Evolutionary conservation across 2,113 vertebrate species (phyloP).

Genomic region (Sminthopsis crassicaudata): DNA sequence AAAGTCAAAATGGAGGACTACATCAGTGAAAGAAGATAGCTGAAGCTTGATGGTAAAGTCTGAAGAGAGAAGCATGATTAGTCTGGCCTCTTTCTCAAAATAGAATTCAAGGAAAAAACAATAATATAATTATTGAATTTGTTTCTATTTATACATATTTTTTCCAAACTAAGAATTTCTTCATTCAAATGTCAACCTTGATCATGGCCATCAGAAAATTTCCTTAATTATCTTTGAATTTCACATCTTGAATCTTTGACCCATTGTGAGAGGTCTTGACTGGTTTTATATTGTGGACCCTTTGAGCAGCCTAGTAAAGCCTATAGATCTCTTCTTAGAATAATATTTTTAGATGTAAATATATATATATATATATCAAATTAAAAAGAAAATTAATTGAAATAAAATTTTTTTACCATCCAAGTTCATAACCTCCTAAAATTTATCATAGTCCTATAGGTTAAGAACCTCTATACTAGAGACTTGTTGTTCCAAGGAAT

Average conservation of each 20-base stretch:
- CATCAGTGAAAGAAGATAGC: not conserved
- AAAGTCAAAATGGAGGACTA: not conserved
- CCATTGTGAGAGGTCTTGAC: not conserved
- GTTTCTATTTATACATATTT: not conserved
- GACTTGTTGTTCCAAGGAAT: not conserved
- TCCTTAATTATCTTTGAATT: not conserved
- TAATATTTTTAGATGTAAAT: not conserved
- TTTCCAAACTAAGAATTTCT: not conserved
- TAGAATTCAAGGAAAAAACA: not conserved
- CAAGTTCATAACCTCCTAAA: not conserved
- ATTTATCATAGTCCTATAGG: not conserved
- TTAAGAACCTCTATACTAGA: not conserved
- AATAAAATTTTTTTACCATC: not conserved
- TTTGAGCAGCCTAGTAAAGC: not conserved
- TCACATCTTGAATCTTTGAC: not conserved
- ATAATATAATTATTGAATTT: not conserved
- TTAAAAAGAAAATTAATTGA: not conserved
- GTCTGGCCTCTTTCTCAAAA: not conserved
- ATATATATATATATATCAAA: not conserved
- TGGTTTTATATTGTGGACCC: not conserved
- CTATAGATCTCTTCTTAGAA: not conserved
- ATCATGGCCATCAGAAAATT: not conserved
- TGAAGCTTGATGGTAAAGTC: not conserved
- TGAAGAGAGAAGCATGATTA: not conserved
- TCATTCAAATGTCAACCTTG: not conserved